Percentiles rank a stretch among this genome's conserved stretches.
phyloP scores from a whole-genome alignment of 2,888 invertebrate genomes.

The Paralinhomoeus sp. region DNA sequence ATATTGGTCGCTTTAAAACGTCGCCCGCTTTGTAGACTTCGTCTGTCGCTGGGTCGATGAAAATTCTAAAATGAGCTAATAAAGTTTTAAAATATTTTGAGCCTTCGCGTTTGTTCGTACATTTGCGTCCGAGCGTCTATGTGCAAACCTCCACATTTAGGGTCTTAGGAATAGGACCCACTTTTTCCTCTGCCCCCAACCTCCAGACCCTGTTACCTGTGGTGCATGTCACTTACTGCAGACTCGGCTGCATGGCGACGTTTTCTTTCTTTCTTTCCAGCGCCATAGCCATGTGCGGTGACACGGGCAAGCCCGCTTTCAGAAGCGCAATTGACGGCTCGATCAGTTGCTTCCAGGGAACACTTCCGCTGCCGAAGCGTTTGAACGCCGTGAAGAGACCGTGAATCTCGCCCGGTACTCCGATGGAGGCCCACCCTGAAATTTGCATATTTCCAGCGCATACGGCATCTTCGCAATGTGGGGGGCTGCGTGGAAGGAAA shows the following conservation, averaged over 20 bases:
- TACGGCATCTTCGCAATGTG: too few relatives aligned
- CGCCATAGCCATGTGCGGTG: conserved; percentile 17
- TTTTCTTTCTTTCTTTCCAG: conserved; percentile 20
- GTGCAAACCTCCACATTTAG: too few relatives aligned
- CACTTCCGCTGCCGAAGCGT: conserved; percentile 18
- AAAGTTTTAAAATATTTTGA: not conserved
- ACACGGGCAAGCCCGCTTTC: conserved; percentile 13
- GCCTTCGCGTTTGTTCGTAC: too few relatives aligned
- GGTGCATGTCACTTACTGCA: too few relatives aligned
- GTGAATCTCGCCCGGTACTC: conserved; percentile 21
- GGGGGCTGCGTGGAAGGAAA: too few relatives aligned
- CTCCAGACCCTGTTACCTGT: too few relatives aligned
- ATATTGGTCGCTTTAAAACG: conserved; percentile 14
- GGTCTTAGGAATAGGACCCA: too few relatives aligned
- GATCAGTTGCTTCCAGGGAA: conserved; percentile 12
- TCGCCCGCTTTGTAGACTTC: conserved; percentile 19
- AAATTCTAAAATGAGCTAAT: not conserved
- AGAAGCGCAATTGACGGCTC: conserved; percentile 10
- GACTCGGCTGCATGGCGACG: too few relatives aligned
- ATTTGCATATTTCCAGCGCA: too few relatives aligned
- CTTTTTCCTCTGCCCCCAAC: too few relatives aligned
- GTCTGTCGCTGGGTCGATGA: conserved; percentile 11
- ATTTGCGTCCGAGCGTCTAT: too few relatives aligned
- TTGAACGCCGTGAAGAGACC: conserved; percentile 20
- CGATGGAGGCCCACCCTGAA: conserved; percentile 17